These are phyloP conservation scores for Takifugu rubripes DNA, from an alignment of 2,797 vertebrate genomes.

Conservation along the genomic window DNA sequence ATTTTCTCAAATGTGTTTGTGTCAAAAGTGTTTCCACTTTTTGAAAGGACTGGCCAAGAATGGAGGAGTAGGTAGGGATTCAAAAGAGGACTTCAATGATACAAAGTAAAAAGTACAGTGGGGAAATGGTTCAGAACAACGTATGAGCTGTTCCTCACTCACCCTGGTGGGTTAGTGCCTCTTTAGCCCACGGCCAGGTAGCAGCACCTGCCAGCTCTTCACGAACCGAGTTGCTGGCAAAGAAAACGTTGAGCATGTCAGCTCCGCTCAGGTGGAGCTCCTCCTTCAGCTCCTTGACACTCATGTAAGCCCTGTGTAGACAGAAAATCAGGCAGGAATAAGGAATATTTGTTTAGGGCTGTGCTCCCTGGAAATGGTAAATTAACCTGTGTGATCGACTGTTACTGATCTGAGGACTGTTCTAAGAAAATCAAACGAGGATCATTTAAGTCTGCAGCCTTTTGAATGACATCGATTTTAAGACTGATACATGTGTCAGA, in stretches of 20 bases:
- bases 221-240: constrained; percentile 87
- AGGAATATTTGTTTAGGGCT: no score
- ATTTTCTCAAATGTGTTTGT: no score
- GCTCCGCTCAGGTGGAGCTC: constrained; percentile 83
- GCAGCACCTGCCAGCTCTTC: constrained; percentile 93
- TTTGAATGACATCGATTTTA: not conserved
- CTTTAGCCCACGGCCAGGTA: constrained; percentile 98
- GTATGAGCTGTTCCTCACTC: constrained; percentile 27
- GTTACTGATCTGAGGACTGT: no score
- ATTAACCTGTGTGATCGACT: no score
- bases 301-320: constrained; percentile 87
- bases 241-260: constrained; percentile 92
- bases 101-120: not conserved
- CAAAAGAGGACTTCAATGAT: no score
- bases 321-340: constrained; percentile 3
- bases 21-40: no score
- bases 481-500: no score
- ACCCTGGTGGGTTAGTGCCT: constrained; percentile 91
- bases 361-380: no score
- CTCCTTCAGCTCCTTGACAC: constrained; percentile 94
- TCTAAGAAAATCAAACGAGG: no score
- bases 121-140: not conserved
- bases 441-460: not conserved
- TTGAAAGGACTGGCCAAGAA: no score
- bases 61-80: no score